phyloP scores from a whole-genome alignment of 2,888 invertebrate genomes.

The Drosophila tripunctata region DNA sequence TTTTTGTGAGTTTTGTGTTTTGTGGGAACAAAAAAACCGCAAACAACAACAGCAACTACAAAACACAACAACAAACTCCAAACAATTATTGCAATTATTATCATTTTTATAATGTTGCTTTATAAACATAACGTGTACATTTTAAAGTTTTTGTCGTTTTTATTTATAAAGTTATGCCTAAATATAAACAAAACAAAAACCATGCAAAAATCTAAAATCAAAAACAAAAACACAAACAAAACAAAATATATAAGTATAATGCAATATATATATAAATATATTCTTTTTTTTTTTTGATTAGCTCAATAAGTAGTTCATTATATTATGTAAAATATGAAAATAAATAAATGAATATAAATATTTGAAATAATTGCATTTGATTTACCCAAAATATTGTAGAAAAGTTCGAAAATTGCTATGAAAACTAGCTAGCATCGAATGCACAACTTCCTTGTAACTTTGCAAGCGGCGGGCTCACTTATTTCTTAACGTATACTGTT shows the following conservation, averaged over 20 bases:
- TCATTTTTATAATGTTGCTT: slow-evolving; percentile 35
- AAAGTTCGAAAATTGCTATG: too few relatives aligned
- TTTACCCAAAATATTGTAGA: background rate
- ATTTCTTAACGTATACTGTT: too few relatives aligned
- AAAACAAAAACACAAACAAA: slow-evolving; percentile 25
- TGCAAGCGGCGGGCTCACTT: too few relatives aligned
- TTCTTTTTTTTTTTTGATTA: slow-evolving; percentile 65
- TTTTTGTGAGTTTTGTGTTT: slow-evolving; percentile 43
- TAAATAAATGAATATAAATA: slow-evolving; percentile 74
- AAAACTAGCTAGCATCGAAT: too few relatives aligned
- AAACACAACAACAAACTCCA: slow-evolving; percentile 38
- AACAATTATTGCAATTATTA: slow-evolving; percentile 55
- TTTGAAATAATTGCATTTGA: slow-evolving; percentile 26
- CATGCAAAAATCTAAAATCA: slow-evolving; percentile 25
- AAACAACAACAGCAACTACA: slow-evolving; percentile 12
- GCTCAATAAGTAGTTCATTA: slow-evolving; percentile 72
- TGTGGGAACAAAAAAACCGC: slow-evolving; percentile 6
- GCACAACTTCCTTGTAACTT: too few relatives aligned
- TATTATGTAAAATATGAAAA: slow-evolving; percentile 76
- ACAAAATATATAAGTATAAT: slow-evolving; percentile 37
- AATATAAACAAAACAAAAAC: slow-evolving; percentile 28
- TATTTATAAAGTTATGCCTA: slow-evolving; percentile 40
- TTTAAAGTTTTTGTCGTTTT: slow-evolving; percentile 40
- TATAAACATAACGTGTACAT: slow-evolving; percentile 28
- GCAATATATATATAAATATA: slow-evolving; percentile 19